Percentiles rank a stretch among this genome's conserved stretches.
These are phyloP conservation scores for Coenonympha arcania DNA, from an alignment of 2,888 invertebrate species.

Conservation along the genomic window DNA sequence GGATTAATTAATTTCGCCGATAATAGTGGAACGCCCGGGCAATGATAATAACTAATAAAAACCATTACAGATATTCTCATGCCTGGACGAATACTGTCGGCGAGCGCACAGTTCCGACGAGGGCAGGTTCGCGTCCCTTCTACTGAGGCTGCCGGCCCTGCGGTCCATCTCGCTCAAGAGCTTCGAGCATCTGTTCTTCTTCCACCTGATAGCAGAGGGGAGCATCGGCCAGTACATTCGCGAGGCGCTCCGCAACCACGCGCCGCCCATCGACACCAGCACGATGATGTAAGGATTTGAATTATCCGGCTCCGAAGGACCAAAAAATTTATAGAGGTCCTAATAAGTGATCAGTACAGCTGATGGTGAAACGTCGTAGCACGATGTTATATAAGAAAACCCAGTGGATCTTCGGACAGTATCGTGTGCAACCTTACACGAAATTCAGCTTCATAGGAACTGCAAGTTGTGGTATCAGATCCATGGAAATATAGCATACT, in stretches of 20 bases:
- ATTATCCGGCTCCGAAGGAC: conserved; percentile 2
- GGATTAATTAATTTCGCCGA: too few species aligned
- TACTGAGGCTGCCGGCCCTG: conserved; percentile 90
- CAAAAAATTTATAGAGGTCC: too few species aligned
- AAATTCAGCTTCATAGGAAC: too few species aligned
- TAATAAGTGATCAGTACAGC: too few species aligned
- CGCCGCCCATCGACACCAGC: conserved; percentile 63
- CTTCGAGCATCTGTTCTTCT: conserved; percentile 95
- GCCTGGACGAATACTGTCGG: conserved; percentile 95
- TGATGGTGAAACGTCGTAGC: too few species aligned
- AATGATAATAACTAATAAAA: too few species aligned
- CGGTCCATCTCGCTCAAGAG: conserved; percentile 95
- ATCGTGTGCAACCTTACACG: too few species aligned
- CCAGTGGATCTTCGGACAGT: too few species aligned
- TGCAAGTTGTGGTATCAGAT: too few species aligned
- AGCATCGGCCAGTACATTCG: conserved; percentile 88
- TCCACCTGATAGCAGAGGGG: conserved; percentile 90
- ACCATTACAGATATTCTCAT: conserved; percentile 87
- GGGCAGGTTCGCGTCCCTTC: conserved; percentile 94
- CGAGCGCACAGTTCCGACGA: conserved; percentile 91
- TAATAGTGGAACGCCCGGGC: too few species aligned
- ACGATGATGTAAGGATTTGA: conserved; percentile 4
- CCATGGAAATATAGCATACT: too few species aligned
- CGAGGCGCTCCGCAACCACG: conserved; percentile 81
- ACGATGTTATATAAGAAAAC: too few species aligned